A percentile compares a stretch with the other conserved stretches of the same genome.
Conservation (phyloP, 1,140 invertebrate species). For the Drusus annulatus region DNA sequence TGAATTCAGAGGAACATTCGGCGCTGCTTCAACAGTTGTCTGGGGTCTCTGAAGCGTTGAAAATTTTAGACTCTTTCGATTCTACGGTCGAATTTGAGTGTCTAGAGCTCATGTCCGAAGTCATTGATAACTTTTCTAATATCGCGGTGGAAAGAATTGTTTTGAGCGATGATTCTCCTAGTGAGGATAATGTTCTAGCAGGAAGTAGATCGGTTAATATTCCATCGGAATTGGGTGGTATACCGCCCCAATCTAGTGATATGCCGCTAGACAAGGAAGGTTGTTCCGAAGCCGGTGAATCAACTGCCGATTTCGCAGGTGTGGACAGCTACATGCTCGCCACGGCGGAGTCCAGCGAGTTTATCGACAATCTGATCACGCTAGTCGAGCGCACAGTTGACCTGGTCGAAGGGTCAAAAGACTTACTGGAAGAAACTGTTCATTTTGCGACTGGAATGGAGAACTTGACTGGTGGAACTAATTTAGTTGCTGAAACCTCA, state of each 20-base stretch:
- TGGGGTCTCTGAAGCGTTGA: constrained; percentile 2
- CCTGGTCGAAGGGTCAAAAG: background rate
- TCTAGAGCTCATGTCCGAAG: constrained; percentile 28
- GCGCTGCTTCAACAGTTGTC: background rate
- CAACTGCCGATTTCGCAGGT: too few species aligned
- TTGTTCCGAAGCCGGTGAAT: too few species aligned
- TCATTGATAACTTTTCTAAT: constrained; percentile 36
- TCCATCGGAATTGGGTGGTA: too few species aligned
- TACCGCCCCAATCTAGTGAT: background rate
- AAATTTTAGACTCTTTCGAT: constrained; percentile 28
- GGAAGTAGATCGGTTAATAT: too few species aligned
- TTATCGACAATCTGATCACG: constrained; percentile 3
- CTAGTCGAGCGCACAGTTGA: background rate
- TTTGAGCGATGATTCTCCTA: background rate
- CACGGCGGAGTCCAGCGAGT: background rate
- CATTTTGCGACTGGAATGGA: background rate
- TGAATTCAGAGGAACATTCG: background rate
- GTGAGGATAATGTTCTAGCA: background rate
- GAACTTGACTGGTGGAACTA: too few species aligned
- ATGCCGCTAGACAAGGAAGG: too few species aligned
- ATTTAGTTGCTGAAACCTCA: too few species aligned
- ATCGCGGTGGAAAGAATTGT: background rate
- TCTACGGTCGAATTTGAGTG: constrained; percentile 42
- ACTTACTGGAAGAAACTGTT: background rate
- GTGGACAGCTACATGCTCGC: too few species aligned